These are phyloP conservation scores for Pteria penguin DNA, from an alignment of 2,888 invertebrate species.

Conservation along the genomic window DNA sequence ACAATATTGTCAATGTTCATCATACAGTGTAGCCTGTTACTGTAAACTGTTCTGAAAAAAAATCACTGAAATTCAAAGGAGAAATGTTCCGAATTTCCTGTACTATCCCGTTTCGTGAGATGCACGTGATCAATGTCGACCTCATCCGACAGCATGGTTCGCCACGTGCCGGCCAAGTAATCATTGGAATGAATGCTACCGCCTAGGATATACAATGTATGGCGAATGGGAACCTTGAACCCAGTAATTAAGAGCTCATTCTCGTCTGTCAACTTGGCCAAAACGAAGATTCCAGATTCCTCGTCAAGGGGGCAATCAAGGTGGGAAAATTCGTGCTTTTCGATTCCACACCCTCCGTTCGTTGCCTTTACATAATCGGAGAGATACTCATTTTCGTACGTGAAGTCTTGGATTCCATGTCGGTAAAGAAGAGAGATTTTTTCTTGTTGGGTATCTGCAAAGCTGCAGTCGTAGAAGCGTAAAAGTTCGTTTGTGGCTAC, in stretches of 20 bases:
- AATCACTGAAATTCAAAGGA: neutral
- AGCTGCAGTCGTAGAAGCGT: too few species aligned
- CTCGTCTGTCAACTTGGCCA: slow-evolving; percentile 42
- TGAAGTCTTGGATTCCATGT: slow-evolving; percentile 61
- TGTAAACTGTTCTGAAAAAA: too few species aligned
- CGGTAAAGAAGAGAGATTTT: too few species aligned
- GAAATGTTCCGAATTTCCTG: neutral
- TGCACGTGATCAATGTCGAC: slow-evolving; percentile 54
- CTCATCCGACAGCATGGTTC: slow-evolving; percentile 57
- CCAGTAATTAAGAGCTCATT: slow-evolving; percentile 45
- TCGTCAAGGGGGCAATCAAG: slow-evolving; percentile 54
- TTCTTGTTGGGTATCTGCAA: too few species aligned
- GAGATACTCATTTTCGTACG: slow-evolving; percentile 53
- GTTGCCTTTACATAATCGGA: slow-evolving; percentile 44
- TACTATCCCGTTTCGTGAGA: neutral
- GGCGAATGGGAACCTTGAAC: slow-evolving; percentile 27
- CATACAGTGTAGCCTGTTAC: too few species aligned
- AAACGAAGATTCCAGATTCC: slow-evolving; percentile 49
- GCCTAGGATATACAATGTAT: slow-evolving; percentile 47
- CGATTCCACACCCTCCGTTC: slow-evolving; percentile 49
- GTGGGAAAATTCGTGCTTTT: slow-evolving; percentile 54
- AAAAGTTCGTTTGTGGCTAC: too few species aligned
- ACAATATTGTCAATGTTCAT: too few species aligned
- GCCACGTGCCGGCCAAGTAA: too few species aligned
- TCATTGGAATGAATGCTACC: too few species aligned